Percentiles rank a stretch among this genome's conserved stretches.
Conservation (phyloP, 2,113 vertebrate species). For the Podarcis muralis region DNA sequence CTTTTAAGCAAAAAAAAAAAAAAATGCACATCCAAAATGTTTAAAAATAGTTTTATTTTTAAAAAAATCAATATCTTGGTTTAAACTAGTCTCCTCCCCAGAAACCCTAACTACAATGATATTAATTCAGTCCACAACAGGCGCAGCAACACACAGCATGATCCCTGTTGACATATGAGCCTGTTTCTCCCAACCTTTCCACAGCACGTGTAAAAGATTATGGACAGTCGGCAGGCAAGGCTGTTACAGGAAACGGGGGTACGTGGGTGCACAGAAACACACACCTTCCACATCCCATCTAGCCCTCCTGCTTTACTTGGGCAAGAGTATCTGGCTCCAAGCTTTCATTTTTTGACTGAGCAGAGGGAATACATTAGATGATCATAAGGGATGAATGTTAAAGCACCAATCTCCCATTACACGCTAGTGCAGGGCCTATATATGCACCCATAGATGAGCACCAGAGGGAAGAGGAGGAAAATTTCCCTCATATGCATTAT, state of each 20-base stretch:
- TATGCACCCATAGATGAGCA: neutral
- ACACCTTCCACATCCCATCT: too few relatives aligned
- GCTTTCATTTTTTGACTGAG: neutral
- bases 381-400: neutral
- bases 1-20: neutral
- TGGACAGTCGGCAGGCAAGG: neutral
- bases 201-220: neutral
- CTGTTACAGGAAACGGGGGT: neutral
- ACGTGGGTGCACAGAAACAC: too few relatives aligned
- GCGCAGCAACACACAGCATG: too few relatives aligned
- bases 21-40: neutral
- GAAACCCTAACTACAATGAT: neutral
- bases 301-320: neutral
- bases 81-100: neutral
- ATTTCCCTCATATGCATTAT: neutral
- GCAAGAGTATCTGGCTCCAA: neutral
- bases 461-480: neutral
- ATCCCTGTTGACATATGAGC: neutral
- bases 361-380: neutral
- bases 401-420: neutral
- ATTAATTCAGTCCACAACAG: neutral
- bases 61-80: conserved; percentile 4
- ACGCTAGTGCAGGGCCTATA: neutral
- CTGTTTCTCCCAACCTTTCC: neutral
- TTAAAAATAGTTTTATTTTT: conserved; percentile 24